These are phyloP conservation scores for Lontra canadensis DNA, from an alignment of 2,113 vertebrate genomes.

Conservation along the genomic window DNA sequence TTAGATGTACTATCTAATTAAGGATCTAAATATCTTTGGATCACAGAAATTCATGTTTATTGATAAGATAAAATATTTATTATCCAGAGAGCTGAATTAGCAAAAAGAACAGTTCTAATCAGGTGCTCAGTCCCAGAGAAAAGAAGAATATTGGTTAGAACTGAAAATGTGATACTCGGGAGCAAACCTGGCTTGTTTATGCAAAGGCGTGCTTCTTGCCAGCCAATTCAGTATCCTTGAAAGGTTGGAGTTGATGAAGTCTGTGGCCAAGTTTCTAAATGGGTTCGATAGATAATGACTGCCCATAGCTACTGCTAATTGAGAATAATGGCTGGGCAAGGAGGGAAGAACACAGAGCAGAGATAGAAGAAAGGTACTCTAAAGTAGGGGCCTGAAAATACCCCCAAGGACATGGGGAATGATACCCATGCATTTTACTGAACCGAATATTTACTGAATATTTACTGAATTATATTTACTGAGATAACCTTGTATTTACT, in stretches of 20 bases:
- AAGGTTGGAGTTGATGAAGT: slow-evolving; percentile 55
- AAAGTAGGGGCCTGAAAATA: neutral
- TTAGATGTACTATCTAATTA: slow-evolving; percentile 77
- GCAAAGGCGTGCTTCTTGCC: neutral
- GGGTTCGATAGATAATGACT: slow-evolving; percentile 55
- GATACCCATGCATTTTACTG: neutral
- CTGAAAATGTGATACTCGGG: slow-evolving; percentile 51
- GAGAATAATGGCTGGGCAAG: slow-evolving; percentile 55
- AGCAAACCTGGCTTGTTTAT: slow-evolving; percentile 55
- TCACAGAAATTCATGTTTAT: slow-evolving; percentile 81
- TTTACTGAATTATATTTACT: neutral
- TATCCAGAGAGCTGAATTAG: slow-evolving; percentile 77
- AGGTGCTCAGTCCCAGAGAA: slow-evolving; percentile 63
- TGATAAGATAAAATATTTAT: slow-evolving; percentile 83
- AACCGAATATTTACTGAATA: neutral
- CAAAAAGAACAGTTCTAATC: slow-evolving; percentile 63
- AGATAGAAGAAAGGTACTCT: neutral
- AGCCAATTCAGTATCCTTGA: slow-evolving; percentile 57
- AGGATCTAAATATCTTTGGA: slow-evolving; percentile 78
- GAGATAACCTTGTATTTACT: neutral
- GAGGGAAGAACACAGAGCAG: neutral
- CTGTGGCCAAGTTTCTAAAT: slow-evolving; percentile 65
- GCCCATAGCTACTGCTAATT: slow-evolving; percentile 48
- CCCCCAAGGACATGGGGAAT: neutral
- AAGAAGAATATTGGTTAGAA: slow-evolving; percentile 62